Evolutionary conservation across 2,888 invertebrate genomes (phyloP).

Genomic region (Lasioglossum calceatum): DNA sequence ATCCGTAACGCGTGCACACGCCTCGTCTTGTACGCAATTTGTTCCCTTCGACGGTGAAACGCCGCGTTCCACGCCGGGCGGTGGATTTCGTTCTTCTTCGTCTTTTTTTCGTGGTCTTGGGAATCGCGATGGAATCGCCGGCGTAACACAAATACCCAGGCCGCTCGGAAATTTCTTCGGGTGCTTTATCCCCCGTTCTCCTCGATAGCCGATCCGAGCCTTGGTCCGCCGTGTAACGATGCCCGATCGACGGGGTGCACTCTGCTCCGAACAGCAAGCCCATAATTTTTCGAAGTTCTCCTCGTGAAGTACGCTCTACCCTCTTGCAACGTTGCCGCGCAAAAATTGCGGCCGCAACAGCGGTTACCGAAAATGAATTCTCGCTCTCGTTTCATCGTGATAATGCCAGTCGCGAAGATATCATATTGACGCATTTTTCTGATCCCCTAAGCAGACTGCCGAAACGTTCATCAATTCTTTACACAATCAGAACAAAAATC

Average conservation of each 20-base stretch:
- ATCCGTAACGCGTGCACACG: conserved; percentile 71
- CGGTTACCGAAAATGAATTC: background rate
- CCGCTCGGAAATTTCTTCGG: conserved; percentile 39
- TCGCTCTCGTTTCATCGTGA: background rate
- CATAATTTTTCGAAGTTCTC: background rate
- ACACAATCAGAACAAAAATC: no score
- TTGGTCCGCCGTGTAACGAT: background rate
- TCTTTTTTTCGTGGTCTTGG: background rate
- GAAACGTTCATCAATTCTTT: no score
- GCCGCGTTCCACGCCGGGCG: conserved; percentile 47
- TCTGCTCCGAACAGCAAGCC: background rate
- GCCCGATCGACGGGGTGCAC: background rate
- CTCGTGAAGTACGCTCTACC: background rate
- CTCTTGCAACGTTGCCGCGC: background rate
- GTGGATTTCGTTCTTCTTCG: conserved; percentile 16
- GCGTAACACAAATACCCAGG: conserved; percentile 43
- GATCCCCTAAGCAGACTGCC: no score
- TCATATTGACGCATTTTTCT: no score
- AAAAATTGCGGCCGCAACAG: background rate
- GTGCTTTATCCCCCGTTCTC: conserved; percentile 34
- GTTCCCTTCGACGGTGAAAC: conserved; percentile 75
- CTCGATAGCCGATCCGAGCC: background rate
- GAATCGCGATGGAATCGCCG: conserved; percentile 52
- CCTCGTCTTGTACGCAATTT: conserved; percentile 81
- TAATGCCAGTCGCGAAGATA: background rate